Evolutionary conservation across 2,888 invertebrate species (phyloP), one percentile per base, ranked within the genome.

Genomic region (Cephus rjabovi): DNA sequence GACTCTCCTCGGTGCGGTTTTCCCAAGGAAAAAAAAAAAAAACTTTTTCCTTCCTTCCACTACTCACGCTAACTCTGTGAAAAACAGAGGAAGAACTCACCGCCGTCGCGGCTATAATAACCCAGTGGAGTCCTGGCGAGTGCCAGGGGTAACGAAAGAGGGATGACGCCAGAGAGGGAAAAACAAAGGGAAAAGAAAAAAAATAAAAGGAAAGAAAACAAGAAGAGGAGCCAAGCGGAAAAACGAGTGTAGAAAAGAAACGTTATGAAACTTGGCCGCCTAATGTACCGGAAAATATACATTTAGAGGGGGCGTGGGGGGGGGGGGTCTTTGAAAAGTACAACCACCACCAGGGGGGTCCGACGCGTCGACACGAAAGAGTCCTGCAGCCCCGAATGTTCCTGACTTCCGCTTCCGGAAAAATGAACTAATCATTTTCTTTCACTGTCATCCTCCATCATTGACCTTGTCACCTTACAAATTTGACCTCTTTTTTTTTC

Each of bases 211-310:
- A 77, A 79, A 74, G 75, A 82, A 69, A 34, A 78, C 73, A 33
- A 70, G 70, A 40, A 70, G 70, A 70, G 30, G 30, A 33, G 70
- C 70, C 70, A 70, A 23, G 12, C 70, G 70, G 33, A 23, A 33
- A 33, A 33, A 70, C 70, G 70, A 70, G 70, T 30, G 35, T 34
- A 35, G 40, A 40, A 75, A 37, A 40, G 30, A 75, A 77, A 69
- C 75, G 75, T 40, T 77, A 75, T 77, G 81, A 85, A 85, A 84
- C 83, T 84, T 78, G 80, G 79, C 79, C 80, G 80, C 81, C 85
- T 86, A 87, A 87, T 86, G 86, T 85, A 83, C 81, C 82, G 83
- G 84, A 86, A 87, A 86, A 86, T 85, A 85, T 86, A 86, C 83
- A 86, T 84, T 86, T 86, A 83, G 34, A 11, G 34, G 34, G 34